These are phyloP conservation scores for Scaptomyza reducta DNA, from an alignment of 2,888 invertebrate genomes.

Conservation along the genomic window DNA sequence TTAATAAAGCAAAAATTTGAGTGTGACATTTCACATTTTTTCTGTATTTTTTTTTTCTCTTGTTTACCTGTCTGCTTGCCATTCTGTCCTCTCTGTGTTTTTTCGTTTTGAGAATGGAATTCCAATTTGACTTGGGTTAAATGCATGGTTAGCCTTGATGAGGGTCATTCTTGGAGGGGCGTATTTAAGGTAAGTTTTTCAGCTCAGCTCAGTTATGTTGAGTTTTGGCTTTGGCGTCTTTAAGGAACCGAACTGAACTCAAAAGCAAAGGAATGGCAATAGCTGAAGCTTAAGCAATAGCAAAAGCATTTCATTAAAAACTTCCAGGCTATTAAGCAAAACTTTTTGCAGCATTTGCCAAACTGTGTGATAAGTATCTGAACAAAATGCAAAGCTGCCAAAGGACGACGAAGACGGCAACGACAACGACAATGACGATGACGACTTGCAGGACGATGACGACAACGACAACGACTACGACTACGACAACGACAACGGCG, in stretches of 20 bases:
- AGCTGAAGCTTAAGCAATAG: conserved; percentile 16
- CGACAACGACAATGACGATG: conserved; percentile 18
- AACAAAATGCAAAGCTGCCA: conserved; percentile 79
- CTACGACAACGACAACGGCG: conserved; percentile 25
- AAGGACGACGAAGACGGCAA: conserved; percentile 48
- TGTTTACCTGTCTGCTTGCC: not conserved
- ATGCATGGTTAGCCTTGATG: conserved; percentile 43
- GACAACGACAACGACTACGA: conserved; percentile 28
- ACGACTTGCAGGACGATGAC: conserved; percentile 35
- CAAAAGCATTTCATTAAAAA: conserved; percentile 78
- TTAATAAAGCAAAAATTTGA: conserved; percentile 72
- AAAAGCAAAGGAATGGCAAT: conserved; percentile 11
- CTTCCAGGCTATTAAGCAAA: conserved; percentile 80
- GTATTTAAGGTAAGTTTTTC: conserved; percentile 7
- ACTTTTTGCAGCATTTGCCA: conserved; percentile 80
- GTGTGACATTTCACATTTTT: conserved; percentile 74
- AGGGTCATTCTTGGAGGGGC: conserved; percentile 57
- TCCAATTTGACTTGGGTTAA: conserved; percentile 42
- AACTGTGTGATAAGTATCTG: conserved; percentile 80
- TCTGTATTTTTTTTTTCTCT: conserved; percentile 7
- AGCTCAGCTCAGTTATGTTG: conserved; percentile 21
- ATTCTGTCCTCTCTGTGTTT: conserved; percentile 8
- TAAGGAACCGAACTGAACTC: conserved; percentile 9
- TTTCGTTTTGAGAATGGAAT: conserved; percentile 27
- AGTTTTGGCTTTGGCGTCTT: conserved; percentile 32